phyloP scores from a whole-genome alignment of 1,140 invertebrate species.

The Pseudomyrmex dendroicus region DNA sequence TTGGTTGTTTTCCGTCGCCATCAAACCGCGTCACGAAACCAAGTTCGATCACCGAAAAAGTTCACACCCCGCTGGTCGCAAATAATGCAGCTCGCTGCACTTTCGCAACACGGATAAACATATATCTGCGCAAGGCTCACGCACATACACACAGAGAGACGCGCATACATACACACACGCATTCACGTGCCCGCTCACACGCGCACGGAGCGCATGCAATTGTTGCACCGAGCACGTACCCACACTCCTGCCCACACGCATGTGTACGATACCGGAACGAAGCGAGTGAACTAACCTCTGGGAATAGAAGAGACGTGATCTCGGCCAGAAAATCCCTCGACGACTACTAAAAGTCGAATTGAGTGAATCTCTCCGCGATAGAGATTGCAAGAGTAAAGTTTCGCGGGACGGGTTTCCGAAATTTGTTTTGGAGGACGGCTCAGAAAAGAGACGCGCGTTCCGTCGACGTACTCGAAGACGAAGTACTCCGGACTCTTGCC shows the following conservation, averaged over 20 bases:
- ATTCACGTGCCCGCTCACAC: not conserved
- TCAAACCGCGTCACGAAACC: not conserved
- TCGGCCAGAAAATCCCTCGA: slow-evolving; percentile 34
- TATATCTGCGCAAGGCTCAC: slow-evolving; percentile 27
- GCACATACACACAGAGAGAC: not conserved
- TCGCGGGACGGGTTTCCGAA: not conserved
- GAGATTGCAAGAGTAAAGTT: not conserved
- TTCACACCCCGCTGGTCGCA: slow-evolving; percentile 57
- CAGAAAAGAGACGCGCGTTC: not conserved
- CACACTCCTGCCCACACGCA: slow-evolving; percentile 64
- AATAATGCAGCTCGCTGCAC: slow-evolving; percentile 59
- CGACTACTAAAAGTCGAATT: slow-evolving; percentile 21
- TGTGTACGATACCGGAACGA: slow-evolving; percentile 72
- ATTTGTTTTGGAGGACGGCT: slow-evolving; percentile 4
- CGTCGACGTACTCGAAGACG: too few species aligned
- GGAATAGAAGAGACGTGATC: slow-evolving; percentile 66
- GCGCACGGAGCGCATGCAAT: slow-evolving; percentile 19
- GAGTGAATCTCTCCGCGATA: not conserved
- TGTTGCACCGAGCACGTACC: slow-evolving; percentile 61
- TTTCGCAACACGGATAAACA: slow-evolving; percentile 65
- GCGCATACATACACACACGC: not conserved
- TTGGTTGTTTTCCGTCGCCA: not conserved
- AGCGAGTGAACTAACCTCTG: slow-evolving; percentile 73
- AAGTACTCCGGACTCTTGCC: not conserved
- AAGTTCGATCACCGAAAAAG: slow-evolving; percentile 52